Evolutionary conservation across 2,888 invertebrate species (phyloP).

Genomic region (Epinotia bilunana): DNA sequence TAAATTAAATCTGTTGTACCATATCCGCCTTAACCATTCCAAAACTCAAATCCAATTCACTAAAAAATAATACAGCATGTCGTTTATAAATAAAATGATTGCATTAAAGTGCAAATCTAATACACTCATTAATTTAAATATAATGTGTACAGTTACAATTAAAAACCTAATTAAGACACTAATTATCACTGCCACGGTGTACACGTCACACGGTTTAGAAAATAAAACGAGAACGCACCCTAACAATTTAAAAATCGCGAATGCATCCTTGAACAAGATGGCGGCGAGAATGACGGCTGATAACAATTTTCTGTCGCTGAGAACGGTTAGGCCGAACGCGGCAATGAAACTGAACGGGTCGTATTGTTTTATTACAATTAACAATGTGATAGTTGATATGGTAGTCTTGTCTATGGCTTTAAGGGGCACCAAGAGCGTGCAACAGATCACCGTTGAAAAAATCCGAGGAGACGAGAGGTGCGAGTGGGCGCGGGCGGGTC

Average conservation of each 20-base stretch:
- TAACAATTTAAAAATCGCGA: constrained; percentile 57
- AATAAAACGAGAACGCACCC: constrained; percentile 66
- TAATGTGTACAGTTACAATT: constrained; percentile 66
- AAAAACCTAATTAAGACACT: constrained; percentile 71
- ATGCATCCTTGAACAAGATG: constrained; percentile 63
- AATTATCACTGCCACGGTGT: constrained; percentile 75
- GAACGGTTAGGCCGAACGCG: constrained; percentile 59
- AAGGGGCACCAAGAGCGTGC: constrained; percentile 61
- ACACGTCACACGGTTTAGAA: constrained; percentile 72
- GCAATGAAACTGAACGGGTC: constrained; percentile 61
- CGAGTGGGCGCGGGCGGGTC: constrained; percentile 73
- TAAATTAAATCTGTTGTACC: constrained; percentile 65
- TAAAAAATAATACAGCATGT: constrained; percentile 38
- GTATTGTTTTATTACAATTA: constrained; percentile 64
- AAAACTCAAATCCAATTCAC: constrained; percentile 42
- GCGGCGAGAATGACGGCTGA: constrained; percentile 57
- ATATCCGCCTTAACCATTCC: constrained; percentile 63
- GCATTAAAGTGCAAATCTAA: constrained; percentile 46
- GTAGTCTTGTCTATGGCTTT: constrained; percentile 66
- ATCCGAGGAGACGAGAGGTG: constrained; percentile 74
- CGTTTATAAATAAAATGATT: constrained; percentile 46
- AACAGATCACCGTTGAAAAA: constrained; percentile 83
- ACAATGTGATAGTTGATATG: constrained; percentile 62
- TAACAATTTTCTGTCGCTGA: constrained; percentile 59
- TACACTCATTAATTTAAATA: constrained; percentile 67